Evolutionary conservation across 1,140 invertebrate species (phyloP).

Genomic region (Conus betulinus): DNA sequence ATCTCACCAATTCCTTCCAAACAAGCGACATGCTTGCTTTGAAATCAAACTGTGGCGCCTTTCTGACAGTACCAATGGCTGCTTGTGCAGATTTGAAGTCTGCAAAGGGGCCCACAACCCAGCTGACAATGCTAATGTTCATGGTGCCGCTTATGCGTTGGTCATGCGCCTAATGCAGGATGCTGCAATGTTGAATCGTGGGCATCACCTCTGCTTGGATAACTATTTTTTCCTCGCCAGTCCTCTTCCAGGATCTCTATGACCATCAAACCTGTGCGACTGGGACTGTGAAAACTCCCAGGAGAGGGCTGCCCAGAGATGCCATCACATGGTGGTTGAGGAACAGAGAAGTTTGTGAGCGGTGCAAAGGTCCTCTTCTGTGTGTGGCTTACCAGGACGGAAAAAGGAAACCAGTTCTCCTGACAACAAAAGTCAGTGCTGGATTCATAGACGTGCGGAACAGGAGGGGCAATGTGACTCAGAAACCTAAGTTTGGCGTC

Average conservation of each 20-base stretch:
- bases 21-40: slow-evolving; percentile 20
- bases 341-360: not conserved
- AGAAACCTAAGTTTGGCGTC: too few species aligned
- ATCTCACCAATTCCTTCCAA: slow-evolving; percentile 10
- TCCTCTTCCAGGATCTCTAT: not conserved
- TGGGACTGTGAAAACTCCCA: not conserved
- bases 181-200: not conserved
- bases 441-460: not conserved
- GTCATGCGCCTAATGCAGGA: not conserved
- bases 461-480: not conserved
- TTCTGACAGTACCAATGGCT: not conserved
- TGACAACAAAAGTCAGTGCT: not conserved
- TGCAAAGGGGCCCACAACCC: not conserved
- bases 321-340: not conserved
- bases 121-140: not conserved
- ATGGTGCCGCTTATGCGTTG: not conserved
- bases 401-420: not conserved
- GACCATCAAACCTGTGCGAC: not conserved
- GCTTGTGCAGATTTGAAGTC: not conserved
- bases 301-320: not conserved
- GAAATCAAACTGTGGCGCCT: slow-evolving; percentile 1
- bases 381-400: slow-evolving; percentile 23
- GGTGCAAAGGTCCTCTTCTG: slow-evolving; percentile 1
- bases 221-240: not conserved
- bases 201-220: not conserved